phyloP scores from a whole-genome alignment of 2,113 vertebrate species.

The Mustela lutreola region DNA sequence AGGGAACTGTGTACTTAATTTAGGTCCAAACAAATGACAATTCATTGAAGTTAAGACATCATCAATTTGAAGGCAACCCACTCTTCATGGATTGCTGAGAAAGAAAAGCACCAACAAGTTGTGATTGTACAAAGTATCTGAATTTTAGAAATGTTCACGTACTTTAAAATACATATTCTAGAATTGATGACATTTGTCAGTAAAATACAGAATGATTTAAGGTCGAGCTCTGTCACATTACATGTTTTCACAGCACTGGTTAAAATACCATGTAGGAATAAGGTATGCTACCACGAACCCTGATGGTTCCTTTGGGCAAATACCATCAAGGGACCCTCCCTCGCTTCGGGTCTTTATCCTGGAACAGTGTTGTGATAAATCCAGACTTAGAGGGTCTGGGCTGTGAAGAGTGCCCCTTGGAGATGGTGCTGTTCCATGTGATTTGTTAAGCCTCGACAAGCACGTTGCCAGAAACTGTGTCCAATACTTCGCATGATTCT shows the following conservation, averaged over 20 bases:
- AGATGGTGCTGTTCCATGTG: rapidly evolving
- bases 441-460: background rate
- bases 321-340: background rate
- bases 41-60: background rate
- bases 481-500: background rate
- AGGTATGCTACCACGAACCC: background rate
- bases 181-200: background rate
- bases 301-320: background rate
- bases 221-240: background rate
- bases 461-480: background rate
- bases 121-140: background rate
- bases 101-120: background rate
- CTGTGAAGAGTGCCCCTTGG: background rate
- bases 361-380: background rate
- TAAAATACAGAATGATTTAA: background rate
- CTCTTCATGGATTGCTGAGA: background rate
- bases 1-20: slow-evolving; percentile 40
- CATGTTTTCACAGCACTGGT: background rate
- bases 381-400: background rate
- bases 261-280: background rate
- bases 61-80: background rate
- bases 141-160: slow-evolving; percentile 30
- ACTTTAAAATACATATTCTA: background rate
- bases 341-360: background rate
- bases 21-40: slow-evolving; percentile 40